These are phyloP conservation scores for Clepsis dumicolana DNA, from an alignment of 2,888 invertebrate genomes.

Conservation along the genomic window DNA sequence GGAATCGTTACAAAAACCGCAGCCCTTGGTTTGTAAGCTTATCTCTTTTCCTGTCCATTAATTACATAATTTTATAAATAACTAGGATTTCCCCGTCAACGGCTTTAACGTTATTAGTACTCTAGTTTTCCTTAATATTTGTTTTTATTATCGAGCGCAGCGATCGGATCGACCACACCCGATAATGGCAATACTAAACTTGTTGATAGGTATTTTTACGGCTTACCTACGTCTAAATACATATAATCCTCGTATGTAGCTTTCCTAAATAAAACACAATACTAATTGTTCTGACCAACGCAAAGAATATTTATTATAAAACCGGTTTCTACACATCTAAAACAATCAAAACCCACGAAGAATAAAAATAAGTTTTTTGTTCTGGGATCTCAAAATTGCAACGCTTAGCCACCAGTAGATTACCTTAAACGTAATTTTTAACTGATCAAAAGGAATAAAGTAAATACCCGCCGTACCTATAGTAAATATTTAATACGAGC, in stretches of 20 bases:
- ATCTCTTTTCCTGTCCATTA: constrained; percentile 36
- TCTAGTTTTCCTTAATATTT: constrained; percentile 29
- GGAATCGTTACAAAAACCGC: neutral
- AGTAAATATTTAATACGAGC: constrained; percentile 23
- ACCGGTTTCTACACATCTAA: too few relatives aligned
- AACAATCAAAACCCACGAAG: too few relatives aligned
- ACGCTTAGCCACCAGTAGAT: neutral
- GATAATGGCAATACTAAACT: neutral
- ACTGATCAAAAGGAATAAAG: constrained; percentile 12
- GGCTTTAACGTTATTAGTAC: constrained; percentile 8
- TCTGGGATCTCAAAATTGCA: too few relatives aligned
- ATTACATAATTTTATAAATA: constrained; percentile 21
- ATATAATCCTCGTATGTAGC: too few relatives aligned
- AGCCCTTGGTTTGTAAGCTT: neutral
- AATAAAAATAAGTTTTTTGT: too few relatives aligned
- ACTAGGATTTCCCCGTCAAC: constrained; percentile 27
- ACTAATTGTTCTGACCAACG: too few relatives aligned
- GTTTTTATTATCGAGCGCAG: neutral
- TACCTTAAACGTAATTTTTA: neutral
- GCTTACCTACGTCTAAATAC: too few relatives aligned
- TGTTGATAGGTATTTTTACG: neutral
- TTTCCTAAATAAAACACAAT: too few relatives aligned
- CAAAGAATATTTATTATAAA: too few relatives aligned
- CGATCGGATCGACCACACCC: neutral
- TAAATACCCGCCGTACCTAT: neutral